Conservation (phyloP, 53 echinoderm and acorn worm species). For the Henricia sp. region DNA sequence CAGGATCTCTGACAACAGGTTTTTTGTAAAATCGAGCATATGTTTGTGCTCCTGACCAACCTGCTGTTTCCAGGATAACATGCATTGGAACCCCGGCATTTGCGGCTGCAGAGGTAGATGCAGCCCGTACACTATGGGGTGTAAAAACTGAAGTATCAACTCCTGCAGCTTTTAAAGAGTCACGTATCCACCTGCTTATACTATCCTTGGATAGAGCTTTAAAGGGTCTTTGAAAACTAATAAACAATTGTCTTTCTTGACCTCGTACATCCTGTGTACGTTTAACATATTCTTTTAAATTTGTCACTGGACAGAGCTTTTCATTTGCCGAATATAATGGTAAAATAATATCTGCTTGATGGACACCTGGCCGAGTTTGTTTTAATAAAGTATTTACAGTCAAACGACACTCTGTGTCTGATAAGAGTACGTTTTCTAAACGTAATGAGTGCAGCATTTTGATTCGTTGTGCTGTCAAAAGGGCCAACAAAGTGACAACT, state of each 20-base stretch:
- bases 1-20: not conserved
- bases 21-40: conserved; percentile 25
- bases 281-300: conserved; percentile 8
- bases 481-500: conserved; percentile 16
- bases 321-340: not conserved
- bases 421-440: not conserved
- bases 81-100: conserved; percentile 19
- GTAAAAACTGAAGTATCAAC: conserved; percentile 30
- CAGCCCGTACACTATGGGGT: conserved; percentile 36
- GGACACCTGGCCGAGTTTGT: not conserved
- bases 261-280: conserved; percentile 1
- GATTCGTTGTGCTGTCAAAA: not conserved
- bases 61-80: conserved; percentile 17
- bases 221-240: conserved; percentile 25
- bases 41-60: conserved; percentile 21
- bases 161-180: conserved; percentile 3
- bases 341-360: not conserved
- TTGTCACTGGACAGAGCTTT: not conserved
- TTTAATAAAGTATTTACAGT: not conserved
- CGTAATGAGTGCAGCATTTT: not conserved
- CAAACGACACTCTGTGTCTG: conserved; percentile 10
- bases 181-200: conserved; percentile 19
- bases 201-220: conserved; percentile 16
- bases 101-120: conserved; percentile 32
- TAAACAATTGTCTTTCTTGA: not conserved